Base-by-base conservation (phyloP, 1,140 invertebrate genomes). In the Diabrotica virgifera region DNA sequence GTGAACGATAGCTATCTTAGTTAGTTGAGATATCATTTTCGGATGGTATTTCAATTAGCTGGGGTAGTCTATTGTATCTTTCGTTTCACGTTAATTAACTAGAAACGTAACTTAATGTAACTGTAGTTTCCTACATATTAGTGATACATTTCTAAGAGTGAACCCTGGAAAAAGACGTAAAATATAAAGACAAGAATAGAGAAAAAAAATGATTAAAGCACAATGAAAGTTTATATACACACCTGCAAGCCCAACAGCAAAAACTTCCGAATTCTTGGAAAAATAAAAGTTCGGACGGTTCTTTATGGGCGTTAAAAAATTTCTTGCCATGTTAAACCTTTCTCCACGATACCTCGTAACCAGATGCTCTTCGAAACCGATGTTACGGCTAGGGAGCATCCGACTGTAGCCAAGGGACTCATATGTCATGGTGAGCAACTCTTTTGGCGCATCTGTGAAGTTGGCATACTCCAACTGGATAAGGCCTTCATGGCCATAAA, bases 241-340 rank as follows among this genome's bases (percentile, higher is more conserved):
- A 80, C 83, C n/a, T 46, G 58, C 50, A 24, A 59, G 11, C 35
- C 37, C 58, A 14, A 59, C 35, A 51, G 37, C 37, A 11, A 82
- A 84, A 0, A 85, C 88, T 62, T 81, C 76, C 0, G 86, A 80
- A 59, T 85, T 83, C 62, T 85, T 89, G 8, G 88, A 74, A 5
- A 93, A 82, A 60, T 86, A 84, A 1, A 94, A 74, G 80, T 95
- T 95, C 6, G 80, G 74, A 24, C 85, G 82, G 5, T 84, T 68
- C 9, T 84, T 81, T 8, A 82, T 79, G 38, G 85, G 85, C 9
- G 83, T 76, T 2, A 93, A 72, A 76, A 85, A 91, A 6, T 84
- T 83, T 74, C 82, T 84, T 0, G 89, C 83, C 10, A 83, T 85
- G 66, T 84, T 90, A 69, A 86, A 83, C 24, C 91, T 82, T 55